Base-by-base conservation (phyloP, 30 jellyfish, hydroid and myxozoan genomes). In the Euphysa ruthae region DNA sequence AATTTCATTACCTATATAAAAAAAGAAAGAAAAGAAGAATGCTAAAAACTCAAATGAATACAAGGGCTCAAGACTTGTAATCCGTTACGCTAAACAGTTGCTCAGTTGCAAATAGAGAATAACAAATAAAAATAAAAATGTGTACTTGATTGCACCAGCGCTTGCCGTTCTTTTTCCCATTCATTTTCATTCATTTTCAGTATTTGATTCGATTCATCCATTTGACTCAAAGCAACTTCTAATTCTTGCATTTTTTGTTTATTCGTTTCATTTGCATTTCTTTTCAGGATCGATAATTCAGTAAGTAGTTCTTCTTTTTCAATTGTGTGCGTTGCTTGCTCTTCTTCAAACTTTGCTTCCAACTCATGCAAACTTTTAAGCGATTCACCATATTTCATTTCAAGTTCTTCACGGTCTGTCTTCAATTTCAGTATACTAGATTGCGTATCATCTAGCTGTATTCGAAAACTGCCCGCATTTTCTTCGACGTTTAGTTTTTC, bases 281-380 rank as follows among this genome's bases (percentile, higher is more conserved):
- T 43, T 34, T 63, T 63, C 29, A 63, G 31, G 19, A n/a, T 26
- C 14, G 77, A 63, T 31, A 63, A 26, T 34, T 35, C 33, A 15
- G 77, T 43, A 14, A 63, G 42, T 6, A 63, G 34, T 35, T 63
- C 62, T 24, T 63, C 77, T 26, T 63, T 35, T 35, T 63, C 77
- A n/a, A 12, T 25, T 32, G 15, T 7, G 27, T 20, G 42, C 16
- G 61, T 43, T 43, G 46, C 24, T 22, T 34, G 42, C 34, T n/a
- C 65, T 19, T 63, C 77, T 42, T 63, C 77, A 6, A 63, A 26
- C 30, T 43, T 29, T n/a, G 30, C 24, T 23, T 63, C 77, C 2
- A 63, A 42, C 33, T 24, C 38, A 26, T 44, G 58, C 14, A 43
- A 14, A 3, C 42, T 61, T 25, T 15, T 25, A 5, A 1, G 21